Base-by-base conservation (phyloP, 1,140 invertebrate genomes). In the Protaetia brevitarsis region DNA sequence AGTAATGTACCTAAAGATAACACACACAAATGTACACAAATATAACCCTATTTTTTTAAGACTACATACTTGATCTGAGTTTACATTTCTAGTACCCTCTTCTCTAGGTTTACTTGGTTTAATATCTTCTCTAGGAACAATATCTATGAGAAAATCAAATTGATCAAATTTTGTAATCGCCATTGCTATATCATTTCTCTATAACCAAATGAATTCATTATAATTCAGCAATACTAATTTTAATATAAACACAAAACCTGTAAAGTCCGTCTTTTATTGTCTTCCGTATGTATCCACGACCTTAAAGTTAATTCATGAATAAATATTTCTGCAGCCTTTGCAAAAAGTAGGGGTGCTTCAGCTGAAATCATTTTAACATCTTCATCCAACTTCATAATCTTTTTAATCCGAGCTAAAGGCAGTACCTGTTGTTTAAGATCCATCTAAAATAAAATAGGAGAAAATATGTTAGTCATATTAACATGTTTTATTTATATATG, bases 301-400 rank as follows among this genome's bases (percentile, higher is more conserved):
- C 96, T 81, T 28, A 99, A 81, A 0, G 96, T 96, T 8, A 98
- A 77, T 81, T 98, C 96, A 73, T 95, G 93, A 69, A 99, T 98
- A 81, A 99, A 98, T 59, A 99, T 94, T 82, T 99, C 97, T 8
- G 95, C 96, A 5, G 97, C 97, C 83, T 99, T 99, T 3, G 96
- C 95, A 82, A 99, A 98, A 31, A 99, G 81, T 69, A 99, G 88
- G 0, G 97, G 97, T 0, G 96, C 97, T 81, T 99, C 97, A 0
- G 95, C 95, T 65, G 94, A 97, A 72, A 99, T 99, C 97, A 99
- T 99, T 84, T 98, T 98, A 0, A 99, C 97, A 80, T 99, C 96
- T 71, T 98, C 97, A 78, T 99, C 97, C 23, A 99, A 80, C 81
- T 99, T 99, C 97, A 99, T 99, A 45, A 99, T 99, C 77, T 99